Conservation (phyloP, 2,797 vertebrate genomes). For the Myotis myotis region DNA sequence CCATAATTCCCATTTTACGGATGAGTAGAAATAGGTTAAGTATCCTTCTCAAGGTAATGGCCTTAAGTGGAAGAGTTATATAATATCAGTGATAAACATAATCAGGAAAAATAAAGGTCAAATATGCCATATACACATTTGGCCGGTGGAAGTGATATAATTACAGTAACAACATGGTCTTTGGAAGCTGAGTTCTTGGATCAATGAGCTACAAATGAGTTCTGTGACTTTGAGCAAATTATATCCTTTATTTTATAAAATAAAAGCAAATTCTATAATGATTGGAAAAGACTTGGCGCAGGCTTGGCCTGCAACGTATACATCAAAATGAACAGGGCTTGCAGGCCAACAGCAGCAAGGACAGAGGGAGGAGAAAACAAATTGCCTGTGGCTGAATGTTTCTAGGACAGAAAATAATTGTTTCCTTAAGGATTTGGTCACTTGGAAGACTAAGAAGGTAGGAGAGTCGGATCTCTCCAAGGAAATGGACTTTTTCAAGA, state of each 20-base stretch:
- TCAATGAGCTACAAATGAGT: background rate
- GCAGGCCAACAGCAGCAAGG: background rate
- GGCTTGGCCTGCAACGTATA: background rate
- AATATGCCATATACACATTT: background rate
- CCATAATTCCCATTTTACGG: background rate
- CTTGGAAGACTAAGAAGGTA: background rate
- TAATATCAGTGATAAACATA: background rate
- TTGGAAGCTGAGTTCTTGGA: background rate
- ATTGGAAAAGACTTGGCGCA: background rate
- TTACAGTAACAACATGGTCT: background rate
- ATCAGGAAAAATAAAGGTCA: background rate
- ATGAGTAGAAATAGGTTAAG: background rate
- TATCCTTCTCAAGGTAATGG: background rate
- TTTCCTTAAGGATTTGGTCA: conserved; percentile 23
- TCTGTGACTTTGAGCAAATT: background rate
- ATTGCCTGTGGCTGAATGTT: background rate
- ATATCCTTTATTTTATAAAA: background rate
- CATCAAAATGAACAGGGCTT: background rate
- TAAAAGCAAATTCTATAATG: background rate
- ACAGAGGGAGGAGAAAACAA: background rate
- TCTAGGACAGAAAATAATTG: conserved; percentile 12
- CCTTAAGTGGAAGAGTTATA: background rate
- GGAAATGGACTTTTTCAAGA: background rate
- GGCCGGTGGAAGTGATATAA: background rate
- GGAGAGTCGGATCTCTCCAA: background rate